A percentile compares a stretch with the other conserved stretches of the same genome.
phyloP scores from a whole-genome alignment of 2,888 invertebrate genomes.

The Tupiocoris notatus region DNA sequence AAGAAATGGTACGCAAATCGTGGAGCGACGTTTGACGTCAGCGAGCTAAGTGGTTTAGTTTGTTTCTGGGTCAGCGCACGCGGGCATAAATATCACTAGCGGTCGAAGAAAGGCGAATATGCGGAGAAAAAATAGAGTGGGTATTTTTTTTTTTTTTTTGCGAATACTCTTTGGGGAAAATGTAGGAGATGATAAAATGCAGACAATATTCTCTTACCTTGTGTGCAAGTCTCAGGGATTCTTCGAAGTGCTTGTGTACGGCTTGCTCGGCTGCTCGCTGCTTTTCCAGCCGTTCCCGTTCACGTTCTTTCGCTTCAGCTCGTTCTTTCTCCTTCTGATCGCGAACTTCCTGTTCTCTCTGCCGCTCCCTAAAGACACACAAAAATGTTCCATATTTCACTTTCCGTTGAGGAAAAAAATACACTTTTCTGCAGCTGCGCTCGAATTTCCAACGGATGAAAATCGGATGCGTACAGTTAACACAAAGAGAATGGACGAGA shows the following conservation, averaged over 20 bases:
- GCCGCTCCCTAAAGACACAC: constrained; percentile 58
- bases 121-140: too few species aligned
- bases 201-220: constrained; percentile 70
- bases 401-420: background rate
- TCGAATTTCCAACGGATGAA: constrained; percentile 6
- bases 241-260: constrained; percentile 86
- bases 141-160: too few species aligned
- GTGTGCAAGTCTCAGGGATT: constrained; percentile 72
- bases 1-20: too few species aligned
- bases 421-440: background rate
- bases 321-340: constrained; percentile 53
- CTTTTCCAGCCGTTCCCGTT: constrained; percentile 62
- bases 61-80: constrained; percentile 16
- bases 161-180: too few species aligned
- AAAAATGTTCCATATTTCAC: constrained; percentile 34
- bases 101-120: background rate
- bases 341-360: constrained; percentile 62
- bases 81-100: background rate
- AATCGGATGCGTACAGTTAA: background rate
- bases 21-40: constrained; percentile 17
- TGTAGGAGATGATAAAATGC: too few species aligned
- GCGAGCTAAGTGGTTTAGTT: constrained; percentile 21
- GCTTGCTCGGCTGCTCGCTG: constrained; percentile 63
- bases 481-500: background rate
- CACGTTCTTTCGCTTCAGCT: constrained; percentile 52